These are phyloP conservation scores for Eurystomus gularis DNA, from an alignment of 2,113 vertebrate genomes.

Conservation along the genomic window DNA sequence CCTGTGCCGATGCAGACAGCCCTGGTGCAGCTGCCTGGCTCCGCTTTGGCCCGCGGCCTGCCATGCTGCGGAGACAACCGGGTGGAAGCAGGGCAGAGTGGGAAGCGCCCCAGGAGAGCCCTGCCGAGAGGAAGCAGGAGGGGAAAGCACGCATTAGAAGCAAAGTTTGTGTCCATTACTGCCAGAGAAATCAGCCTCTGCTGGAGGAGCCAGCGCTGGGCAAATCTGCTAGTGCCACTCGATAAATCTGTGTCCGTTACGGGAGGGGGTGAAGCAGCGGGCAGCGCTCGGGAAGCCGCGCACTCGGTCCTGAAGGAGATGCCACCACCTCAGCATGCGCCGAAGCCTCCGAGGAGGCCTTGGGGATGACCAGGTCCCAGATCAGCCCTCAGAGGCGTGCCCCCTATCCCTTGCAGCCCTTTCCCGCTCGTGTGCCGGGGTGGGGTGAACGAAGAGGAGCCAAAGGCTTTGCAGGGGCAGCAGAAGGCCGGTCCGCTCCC, in stretches of 20 bases:
- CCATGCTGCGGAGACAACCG: neutral
- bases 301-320: neutral
- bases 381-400: neutral
- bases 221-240: neutral
- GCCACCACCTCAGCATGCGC: neutral
- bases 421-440: neutral
- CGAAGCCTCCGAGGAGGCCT: neutral
- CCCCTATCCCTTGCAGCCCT: no score
- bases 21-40: neutral
- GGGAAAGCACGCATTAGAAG: neutral
- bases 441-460: neutral
- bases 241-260: neutral
- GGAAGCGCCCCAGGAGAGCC: neutral
- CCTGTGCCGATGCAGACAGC: neutral
- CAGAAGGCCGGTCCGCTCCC: neutral
- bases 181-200: neutral
- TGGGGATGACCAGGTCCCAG: neutral
- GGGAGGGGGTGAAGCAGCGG: neutral
- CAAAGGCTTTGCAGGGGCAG: neutral
- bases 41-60: fast-evolving
- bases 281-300: neutral
- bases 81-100: neutral
- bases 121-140: neutral
- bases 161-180: neutral
- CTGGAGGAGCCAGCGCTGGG: neutral